Base-by-base conservation (phyloP, 2,888 invertebrate species). In the Meiosimyza platycephala region DNA sequence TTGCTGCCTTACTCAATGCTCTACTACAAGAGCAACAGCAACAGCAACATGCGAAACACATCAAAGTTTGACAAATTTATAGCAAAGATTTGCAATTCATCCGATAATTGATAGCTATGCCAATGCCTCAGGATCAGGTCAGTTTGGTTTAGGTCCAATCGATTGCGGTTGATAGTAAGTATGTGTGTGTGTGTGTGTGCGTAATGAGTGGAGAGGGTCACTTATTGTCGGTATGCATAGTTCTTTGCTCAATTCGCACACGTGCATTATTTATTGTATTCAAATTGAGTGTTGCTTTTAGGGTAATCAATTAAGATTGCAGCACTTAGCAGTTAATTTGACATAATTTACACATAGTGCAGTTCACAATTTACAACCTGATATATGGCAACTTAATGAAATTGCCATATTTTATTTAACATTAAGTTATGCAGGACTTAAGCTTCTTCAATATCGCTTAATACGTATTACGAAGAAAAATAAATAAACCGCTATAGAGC, bases 61-160 rank as follows among this genome's bases (percentile, higher is more conserved):
- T 67, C 67, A 47, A 57, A 67, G n/a, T 67, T 68, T 57, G 72
- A 72, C 50, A 75, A 75, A 75, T 75, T 74, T 75, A 75, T 75
- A 55, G 72, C 72, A 66, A 47, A 63, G 69, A 60, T 69, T 75
- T 73, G 66, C 73, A 70, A 66, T 67, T 72, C 73, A 75, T 71
- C 73, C 64, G 65, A 73, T 73, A 75, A 75, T 73, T 75, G 75
- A 75, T 75, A 67, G 62, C 28, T 18, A 57, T 57, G 40, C 13
- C 48, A 64, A 18, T 70, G 62, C 51, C 12, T n/a, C 48, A 18
- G 18, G 54, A 18, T 7, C 55, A 22, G 55, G 12, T 67, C 28
- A 55, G n/a, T 55, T 18, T 67, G 16, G 33, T n/a, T 47, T 47
- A n/a, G 18, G 62, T 11, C 9, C 40, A 9, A 40, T 40, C 9